phyloP scores from a whole-genome alignment of 2,888 invertebrate genomes.

The Napeogenes inachia region DNA sequence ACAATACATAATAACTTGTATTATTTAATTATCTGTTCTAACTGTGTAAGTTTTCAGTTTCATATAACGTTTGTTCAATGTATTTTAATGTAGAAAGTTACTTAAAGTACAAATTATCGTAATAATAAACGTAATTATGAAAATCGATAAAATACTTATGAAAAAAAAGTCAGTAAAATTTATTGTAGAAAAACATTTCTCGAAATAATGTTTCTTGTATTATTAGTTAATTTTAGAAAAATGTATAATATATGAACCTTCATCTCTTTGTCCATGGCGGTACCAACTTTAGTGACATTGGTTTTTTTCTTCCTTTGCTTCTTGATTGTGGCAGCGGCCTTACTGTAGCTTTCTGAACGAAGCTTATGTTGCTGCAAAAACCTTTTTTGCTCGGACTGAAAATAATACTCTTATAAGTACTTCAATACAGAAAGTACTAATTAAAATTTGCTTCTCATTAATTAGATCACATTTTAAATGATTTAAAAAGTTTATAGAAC shows the following conservation, averaged over 20 bases:
- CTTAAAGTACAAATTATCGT: too few relatives aligned
- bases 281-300: slow-evolving; percentile 85
- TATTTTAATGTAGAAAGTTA: too few relatives aligned
- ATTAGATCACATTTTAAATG: too few relatives aligned
- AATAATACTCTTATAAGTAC: slow-evolving; percentile 17
- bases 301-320: slow-evolving; percentile 94
- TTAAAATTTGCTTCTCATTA: not conserved
- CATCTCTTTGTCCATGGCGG: slow-evolving; percentile 93
- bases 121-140: too few relatives aligned
- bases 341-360: slow-evolving; percentile 92
- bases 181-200: too few relatives aligned
- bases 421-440: not conserved
- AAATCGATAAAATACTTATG: too few relatives aligned
- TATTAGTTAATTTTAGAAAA: not conserved
- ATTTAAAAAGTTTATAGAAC: too few relatives aligned
- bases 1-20: slow-evolving; percentile 15
- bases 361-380: slow-evolving; percentile 96
- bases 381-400: slow-evolving; percentile 93
- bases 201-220: not conserved
- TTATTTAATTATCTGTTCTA: not conserved
- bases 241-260: slow-evolving; percentile 75
- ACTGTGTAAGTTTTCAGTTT: too few relatives aligned
- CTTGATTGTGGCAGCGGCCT: slow-evolving; percentile 93
- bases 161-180: too few relatives aligned
- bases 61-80: too few relatives aligned